Evolutionary conservation across 2,113 vertebrate species (phyloP), one percentile per base, ranked within the genome.

Genomic region (Prietella phreatophila): DNA sequence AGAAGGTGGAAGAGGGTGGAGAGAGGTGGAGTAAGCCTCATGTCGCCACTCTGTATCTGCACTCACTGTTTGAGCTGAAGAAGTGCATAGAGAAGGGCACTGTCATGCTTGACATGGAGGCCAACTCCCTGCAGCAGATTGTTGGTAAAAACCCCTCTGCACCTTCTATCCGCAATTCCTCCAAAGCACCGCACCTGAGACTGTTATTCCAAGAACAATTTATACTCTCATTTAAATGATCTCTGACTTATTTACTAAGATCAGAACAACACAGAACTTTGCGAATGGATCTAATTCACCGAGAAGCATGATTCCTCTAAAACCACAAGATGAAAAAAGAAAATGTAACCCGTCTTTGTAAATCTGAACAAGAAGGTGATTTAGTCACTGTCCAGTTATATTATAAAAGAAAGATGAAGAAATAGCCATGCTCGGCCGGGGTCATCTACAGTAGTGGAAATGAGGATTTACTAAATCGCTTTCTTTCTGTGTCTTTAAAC

Each of bases 1-100:
- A 99, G 95, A 99, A 99, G 93, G 98, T 99, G 63, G 98, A 99
- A 90, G 96, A 97, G 87, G 97, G 98, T 0, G 98, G 98, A 1
- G 98, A 99, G 88, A 95, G 98, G 86, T 99, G 98, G 98, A 99
- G 98, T 87, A 99, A 99, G 89, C 97, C 98, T 2, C 98, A 99
- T 0, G 98, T 99, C 87, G 96, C 96, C 91, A 96, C 96, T 11
- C 90, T 96, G 91, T 95, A 95, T 56, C 92, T 99, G 19, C 98
- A 99, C 92, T 99, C 98, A 88, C 89, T 99, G 86, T 99, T 99
- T 82, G 97, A 99, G 85, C 94, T 99, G n/a, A 96, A 97, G 90
- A 96, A 93, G 0, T 99, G 96, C 88, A 97, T 99, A 50, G 97
- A 99, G 95, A 99, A 97, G 75, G 98, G 98, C n/a, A 97, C 96